A percentile compares a stretch with the other conserved stretches of the same genome.
These are phyloP conservation scores for Lutraria rhynchaena DNA, from an alignment of 1,140 invertebrate species.

Conservation along the genomic window DNA sequence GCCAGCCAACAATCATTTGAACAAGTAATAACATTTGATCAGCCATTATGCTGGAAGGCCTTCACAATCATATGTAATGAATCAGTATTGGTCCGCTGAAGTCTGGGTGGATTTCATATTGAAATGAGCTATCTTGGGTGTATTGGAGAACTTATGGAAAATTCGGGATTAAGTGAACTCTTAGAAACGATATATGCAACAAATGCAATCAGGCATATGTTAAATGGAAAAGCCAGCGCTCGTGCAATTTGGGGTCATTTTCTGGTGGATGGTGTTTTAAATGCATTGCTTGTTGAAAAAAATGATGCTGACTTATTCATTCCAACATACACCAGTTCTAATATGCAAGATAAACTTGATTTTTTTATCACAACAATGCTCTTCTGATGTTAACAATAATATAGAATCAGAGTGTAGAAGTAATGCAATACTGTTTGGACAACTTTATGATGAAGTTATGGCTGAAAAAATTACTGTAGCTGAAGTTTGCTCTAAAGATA, in stretches of 20 bases:
- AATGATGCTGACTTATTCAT: no score
- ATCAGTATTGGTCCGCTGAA: slow-evolving; percentile 14
- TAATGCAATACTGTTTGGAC: no score
- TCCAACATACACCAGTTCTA: not conserved
- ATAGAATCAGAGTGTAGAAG: no score
- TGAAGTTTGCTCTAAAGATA: no score
- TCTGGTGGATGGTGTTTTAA: slow-evolving; percentile 4
- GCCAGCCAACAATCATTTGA: not conserved
- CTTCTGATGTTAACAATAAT: no score
- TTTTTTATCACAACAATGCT: no score
- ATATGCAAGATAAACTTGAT: not conserved
- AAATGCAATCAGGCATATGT: slow-evolving; percentile 9
- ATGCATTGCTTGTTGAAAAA: not conserved
- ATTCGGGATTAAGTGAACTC: slow-evolving; percentile 57
- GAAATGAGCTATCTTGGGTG: slow-evolving; percentile 64
- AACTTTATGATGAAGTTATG: no score
- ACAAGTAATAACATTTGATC: slow-evolving; percentile 26
- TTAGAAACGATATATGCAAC: slow-evolving; percentile 56
- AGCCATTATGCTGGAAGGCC: slow-evolving; percentile 68
- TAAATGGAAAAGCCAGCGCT: slow-evolving; percentile 18
- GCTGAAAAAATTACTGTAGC: no score
- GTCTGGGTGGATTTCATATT: slow-evolving; percentile 55
- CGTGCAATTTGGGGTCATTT: slow-evolving; percentile 14
- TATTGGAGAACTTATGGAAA: slow-evolving; percentile 56
- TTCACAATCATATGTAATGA: slow-evolving; percentile 47